A percentile compares a stretch with the other conserved stretches of the same genome.
These are phyloP conservation scores for Madoqua kirkii DNA, from an alignment of 2,113 vertebrate genomes.

Conservation along the genomic window DNA sequence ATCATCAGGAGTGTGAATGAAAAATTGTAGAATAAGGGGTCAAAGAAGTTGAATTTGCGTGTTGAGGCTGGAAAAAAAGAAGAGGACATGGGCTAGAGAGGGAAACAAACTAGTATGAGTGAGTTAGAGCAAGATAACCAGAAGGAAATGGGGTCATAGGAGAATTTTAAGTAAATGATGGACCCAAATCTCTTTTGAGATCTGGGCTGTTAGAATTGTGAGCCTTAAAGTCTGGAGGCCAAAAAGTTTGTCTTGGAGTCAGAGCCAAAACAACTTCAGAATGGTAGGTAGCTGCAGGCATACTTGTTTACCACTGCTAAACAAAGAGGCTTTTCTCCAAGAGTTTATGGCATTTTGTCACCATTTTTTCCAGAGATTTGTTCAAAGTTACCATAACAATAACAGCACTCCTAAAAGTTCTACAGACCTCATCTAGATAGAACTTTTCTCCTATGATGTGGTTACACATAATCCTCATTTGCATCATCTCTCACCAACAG, in stretches of 20 bases:
- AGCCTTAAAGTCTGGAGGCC: not conserved
- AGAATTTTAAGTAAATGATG: not conserved
- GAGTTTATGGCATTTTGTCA: not conserved
- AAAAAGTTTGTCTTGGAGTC: not conserved
- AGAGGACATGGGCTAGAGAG: not conserved
- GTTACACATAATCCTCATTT: not conserved
- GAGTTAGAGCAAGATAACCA: not conserved
- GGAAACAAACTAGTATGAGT: not conserved
- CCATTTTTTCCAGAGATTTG: not conserved
- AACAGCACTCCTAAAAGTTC: not conserved
- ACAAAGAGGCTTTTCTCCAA: not conserved
- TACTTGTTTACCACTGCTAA: not conserved
- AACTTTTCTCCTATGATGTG: not conserved
- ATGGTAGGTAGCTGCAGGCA: not conserved
- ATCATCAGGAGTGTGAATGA: not conserved
- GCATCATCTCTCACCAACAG: not conserved
- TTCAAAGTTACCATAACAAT: not conserved
- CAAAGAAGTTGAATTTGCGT: not conserved
- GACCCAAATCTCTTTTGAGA: not conserved
- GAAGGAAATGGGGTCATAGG: not conserved
- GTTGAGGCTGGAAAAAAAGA: not conserved
- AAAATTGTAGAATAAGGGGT: not conserved
- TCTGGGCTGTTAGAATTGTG: not conserved
- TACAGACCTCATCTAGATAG: not conserved
- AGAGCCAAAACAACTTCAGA: not conserved